A percentile compares a stretch with the other conserved stretches of the same genome.
Conservation (phyloP, 2,888 invertebrate genomes). For the Callimorpha dominula region DNA sequence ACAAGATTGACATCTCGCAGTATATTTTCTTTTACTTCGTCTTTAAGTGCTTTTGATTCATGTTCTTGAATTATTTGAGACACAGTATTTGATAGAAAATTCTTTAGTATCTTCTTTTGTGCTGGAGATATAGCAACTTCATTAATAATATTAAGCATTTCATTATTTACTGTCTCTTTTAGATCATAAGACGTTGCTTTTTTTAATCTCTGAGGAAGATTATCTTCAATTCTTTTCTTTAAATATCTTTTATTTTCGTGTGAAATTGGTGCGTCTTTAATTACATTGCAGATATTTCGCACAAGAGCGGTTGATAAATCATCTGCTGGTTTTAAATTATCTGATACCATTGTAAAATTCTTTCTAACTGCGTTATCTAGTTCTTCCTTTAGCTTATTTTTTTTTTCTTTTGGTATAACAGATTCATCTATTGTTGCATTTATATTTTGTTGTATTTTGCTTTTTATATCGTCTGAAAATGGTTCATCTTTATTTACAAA, state of each 20-base stretch:
- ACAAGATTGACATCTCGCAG: background rate
- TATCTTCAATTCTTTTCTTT: slow-evolving; percentile 15
- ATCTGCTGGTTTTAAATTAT: background rate
- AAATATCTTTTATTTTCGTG: slow-evolving; percentile 13
- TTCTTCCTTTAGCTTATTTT: slow-evolving; percentile 16
- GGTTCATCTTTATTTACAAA: slow-evolving; percentile 4
- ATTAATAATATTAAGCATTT: slow-evolving; percentile 21
- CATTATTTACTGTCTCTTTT: slow-evolving; percentile 6
- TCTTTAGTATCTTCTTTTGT: slow-evolving; percentile 16
- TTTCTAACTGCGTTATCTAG: slow-evolving; percentile 3
- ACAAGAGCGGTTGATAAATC: background rate
- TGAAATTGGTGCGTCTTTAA: slow-evolving; percentile 15
- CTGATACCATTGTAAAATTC: background rate
- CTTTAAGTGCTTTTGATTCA: background rate
- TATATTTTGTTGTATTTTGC: slow-evolving; percentile 12
- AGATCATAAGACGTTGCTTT: slow-evolving; percentile 9
- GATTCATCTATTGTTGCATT: slow-evolving; percentile 2
- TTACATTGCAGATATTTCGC: slow-evolving; percentile 1
- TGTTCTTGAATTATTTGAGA: slow-evolving; percentile 1
- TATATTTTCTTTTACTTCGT: slow-evolving; percentile 5
- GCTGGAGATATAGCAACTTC: slow-evolving; percentile 5
- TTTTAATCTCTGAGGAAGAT: slow-evolving; percentile 9
- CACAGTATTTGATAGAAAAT: slow-evolving; percentile 7
- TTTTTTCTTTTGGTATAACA: slow-evolving; percentile 10
- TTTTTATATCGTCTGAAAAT: background rate